Conservation (phyloP, 92 coral and sea anemone species). For the Palythoa heliodiscus region DNA sequence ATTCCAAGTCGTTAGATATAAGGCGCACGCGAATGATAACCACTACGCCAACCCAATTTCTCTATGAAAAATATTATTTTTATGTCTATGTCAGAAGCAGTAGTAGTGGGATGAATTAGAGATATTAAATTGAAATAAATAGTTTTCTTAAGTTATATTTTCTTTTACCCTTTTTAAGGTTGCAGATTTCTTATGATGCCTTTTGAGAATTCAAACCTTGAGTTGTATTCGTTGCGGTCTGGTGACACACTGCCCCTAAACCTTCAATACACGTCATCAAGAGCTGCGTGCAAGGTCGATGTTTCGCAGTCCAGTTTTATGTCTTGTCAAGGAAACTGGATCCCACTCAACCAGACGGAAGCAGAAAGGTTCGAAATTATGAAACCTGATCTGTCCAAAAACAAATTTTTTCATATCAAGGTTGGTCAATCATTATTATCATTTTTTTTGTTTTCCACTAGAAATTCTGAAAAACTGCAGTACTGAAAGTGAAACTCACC, state of each 20-base stretch:
- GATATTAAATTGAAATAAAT: neutral
- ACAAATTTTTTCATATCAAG: neutral
- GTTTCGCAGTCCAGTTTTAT: conserved; percentile 7
- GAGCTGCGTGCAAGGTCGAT: conserved; percentile 7
- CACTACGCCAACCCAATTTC: no score
- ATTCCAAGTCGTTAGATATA: no score
- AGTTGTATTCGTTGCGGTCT: neutral
- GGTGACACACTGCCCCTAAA: neutral
- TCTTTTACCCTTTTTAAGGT: neutral
- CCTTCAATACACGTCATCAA: neutral
- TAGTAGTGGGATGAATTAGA: no score
- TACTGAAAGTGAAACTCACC: neutral
- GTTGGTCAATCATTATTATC: neutral
- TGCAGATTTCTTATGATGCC: neutral
- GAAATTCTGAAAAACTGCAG: neutral
- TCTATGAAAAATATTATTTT: no score
- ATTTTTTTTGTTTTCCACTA: neutral
- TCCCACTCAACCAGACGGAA: neutral
- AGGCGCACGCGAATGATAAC: no score
- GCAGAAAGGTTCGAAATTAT: conserved; percentile 6
- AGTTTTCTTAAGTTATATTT: neutral
- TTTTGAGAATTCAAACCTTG: neutral
- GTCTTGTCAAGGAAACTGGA: conserved; percentile 29
- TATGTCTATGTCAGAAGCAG: no score
- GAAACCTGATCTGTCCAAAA: neutral